Base-by-base conservation (phyloP, 1,140 invertebrate species). In the Alviniconcha marisindica region DNA sequence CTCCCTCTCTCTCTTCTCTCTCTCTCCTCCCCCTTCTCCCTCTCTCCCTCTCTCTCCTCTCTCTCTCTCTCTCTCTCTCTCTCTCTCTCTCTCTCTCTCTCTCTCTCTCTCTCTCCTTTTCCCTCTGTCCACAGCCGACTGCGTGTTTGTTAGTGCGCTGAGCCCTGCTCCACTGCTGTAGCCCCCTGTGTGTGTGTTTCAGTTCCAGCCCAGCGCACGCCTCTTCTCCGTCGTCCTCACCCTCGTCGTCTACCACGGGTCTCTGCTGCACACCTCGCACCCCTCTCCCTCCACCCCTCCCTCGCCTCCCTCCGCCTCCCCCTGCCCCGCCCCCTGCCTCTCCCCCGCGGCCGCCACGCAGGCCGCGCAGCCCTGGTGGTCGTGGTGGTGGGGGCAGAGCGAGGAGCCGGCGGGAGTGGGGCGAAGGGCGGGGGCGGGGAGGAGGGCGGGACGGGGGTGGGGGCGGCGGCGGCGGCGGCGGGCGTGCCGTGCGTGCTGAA, bases 401-500 rank as follows among this genome's bases (percentile, higher is more conserved):
- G 15, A 10, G 21, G 28, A n/a, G n/a, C n/a, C n/a, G n/a, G n/a
- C n/a, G n/a, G n/a, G n/a, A n/a, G n/a, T n/a, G n/a, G n/a, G 10
- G 21, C n/a, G n/a, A n/a, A n/a, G n/a, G n/a, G n/a, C n/a, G n/a
- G 36, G 2, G 77, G 77, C 48, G 2, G 31, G 33, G 77, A 1
- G 1, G 31, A 36, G 51, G 54, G 15, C 18, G 21, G 28, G 54
- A 66, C 24, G 5, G 24, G 40, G 73, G 36, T 18, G 28, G 60
- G 78, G 10, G 15, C 36, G 7, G 77, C 28, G 42, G 77, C 18
- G 48, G 44, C 24, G 2, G 42, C 4, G 5, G 38, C 36, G 14
- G 51, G 73, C 44, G n/a, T n/a, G 7, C 12, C 31, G 51, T 78
- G 56, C 77, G 77, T 78, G 42, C 40, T 76, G 73, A 76, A 51